Conservation (phyloP, 2,797 vertebrate species). For the Zalophus californianus region DNA sequence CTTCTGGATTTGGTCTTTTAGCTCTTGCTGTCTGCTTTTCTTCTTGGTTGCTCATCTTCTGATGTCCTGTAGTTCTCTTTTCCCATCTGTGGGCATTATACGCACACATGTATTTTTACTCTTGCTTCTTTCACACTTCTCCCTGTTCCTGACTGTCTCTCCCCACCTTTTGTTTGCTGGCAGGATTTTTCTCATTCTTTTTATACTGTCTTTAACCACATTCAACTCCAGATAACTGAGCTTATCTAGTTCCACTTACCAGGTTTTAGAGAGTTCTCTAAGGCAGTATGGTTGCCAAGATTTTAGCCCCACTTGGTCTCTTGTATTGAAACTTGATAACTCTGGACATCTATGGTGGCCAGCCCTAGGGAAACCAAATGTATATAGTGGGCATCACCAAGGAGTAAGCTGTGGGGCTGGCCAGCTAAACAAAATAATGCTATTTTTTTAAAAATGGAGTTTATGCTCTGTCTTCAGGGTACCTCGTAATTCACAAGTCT, state of each 20-base stretch:
- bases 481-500: neutral
- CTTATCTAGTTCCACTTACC: neutral
- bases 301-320: neutral
- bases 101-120: fast-evolving
- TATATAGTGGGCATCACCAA: neutral
- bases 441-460: neutral
- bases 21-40: neutral
- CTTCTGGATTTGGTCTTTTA: neutral
- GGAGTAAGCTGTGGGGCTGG: neutral
- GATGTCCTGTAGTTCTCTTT: neutral
- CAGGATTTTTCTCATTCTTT: neutral
- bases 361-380: neutral
- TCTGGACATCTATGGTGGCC: neutral
- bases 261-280: neutral
- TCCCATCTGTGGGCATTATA: neutral
- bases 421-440: neutral
- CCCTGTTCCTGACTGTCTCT: neutral
- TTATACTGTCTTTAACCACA: neutral
- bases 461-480: neutral
- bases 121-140: neutral
- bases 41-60: neutral
- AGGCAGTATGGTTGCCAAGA: neutral
- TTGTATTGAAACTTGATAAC: neutral
- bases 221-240: neutral
- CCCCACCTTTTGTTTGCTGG: neutral